Evolutionary conservation across 1,140 invertebrate genomes (phyloP).

Genomic region (Latrodectus geometricus): DNA sequence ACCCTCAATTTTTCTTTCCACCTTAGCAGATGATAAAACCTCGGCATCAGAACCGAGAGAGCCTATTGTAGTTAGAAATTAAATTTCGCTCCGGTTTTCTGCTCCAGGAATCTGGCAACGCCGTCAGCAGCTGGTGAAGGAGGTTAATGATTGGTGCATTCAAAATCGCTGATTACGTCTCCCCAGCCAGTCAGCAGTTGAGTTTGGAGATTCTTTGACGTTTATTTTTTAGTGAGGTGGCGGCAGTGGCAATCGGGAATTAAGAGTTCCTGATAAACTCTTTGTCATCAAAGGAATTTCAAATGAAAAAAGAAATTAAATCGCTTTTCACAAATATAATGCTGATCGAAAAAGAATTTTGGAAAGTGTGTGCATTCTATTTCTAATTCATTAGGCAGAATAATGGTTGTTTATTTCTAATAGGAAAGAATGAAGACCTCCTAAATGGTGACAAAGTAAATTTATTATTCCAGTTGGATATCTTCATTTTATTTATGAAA

Average conservation of each 20-base stretch:
- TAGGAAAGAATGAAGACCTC: too few relatives aligned
- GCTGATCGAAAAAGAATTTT: too few relatives aligned
- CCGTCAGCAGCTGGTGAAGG: slow-evolving; percentile 14
- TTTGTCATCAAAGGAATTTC: background rate
- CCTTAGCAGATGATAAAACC: slow-evolving; percentile 16
- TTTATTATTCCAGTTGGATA: too few relatives aligned
- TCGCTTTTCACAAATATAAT: too few relatives aligned
- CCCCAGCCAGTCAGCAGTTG: slow-evolving; percentile 1
- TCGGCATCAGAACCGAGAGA: background rate
- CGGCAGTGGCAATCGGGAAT: background rate
- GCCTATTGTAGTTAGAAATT: slow-evolving; percentile 45
- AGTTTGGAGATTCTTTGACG: background rate
- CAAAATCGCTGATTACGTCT: slow-evolving; percentile 32
- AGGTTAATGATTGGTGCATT: slow-evolving; percentile 45
- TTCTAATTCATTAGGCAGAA: too few relatives aligned
- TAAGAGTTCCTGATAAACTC: background rate
- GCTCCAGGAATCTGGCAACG: slow-evolving; percentile 21
- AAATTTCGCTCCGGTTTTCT: slow-evolving; percentile 22
- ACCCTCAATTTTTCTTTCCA: slow-evolving; percentile 5
- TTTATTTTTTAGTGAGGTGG: slow-evolving; percentile 4
- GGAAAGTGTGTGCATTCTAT: too few relatives aligned
- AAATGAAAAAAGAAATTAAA: too few relatives aligned
- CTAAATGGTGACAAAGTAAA: too few relatives aligned
- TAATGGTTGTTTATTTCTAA: too few relatives aligned
- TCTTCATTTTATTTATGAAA: too few relatives aligned